Percentiles rank a stretch among this genome's conserved stretches.
Evolutionary conservation across 2,797 vertebrate genomes (phyloP).

Genomic region (Acanthiza pusilla): DNA sequence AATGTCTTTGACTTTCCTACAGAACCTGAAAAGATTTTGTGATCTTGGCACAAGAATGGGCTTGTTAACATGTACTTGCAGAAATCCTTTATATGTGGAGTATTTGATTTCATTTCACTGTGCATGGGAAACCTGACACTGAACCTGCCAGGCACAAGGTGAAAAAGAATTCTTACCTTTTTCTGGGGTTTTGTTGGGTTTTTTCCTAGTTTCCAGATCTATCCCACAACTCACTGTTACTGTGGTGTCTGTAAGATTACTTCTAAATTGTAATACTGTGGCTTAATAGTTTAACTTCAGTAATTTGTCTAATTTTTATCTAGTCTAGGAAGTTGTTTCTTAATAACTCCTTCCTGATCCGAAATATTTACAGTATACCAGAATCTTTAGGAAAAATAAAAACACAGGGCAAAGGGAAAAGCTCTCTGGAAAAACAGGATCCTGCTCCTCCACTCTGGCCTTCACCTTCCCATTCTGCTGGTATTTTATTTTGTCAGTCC

Average conservation of each 20-base stretch:
- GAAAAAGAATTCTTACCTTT: not conserved
- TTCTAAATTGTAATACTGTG: not conserved
- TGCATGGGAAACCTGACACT: not conserved
- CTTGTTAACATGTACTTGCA: not conserved
- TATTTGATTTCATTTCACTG: not conserved
- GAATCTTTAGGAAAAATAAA: not conserved
- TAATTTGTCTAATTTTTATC: not conserved
- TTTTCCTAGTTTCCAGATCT: not conserved
- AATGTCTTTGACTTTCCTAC: not conserved
- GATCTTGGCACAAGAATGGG: not conserved
- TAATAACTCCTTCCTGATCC: not conserved
- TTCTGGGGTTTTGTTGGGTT: accelerated
- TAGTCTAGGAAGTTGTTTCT: not conserved
- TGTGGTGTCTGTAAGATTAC: not conserved
- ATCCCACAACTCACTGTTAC: not conserved
- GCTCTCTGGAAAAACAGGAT: not conserved
- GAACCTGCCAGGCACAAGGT: not conserved
- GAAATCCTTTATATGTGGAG: accelerated
- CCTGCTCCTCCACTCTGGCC: not conserved
- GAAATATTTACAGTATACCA: not conserved
- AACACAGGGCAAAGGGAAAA: not conserved
- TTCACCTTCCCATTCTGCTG: not conserved
- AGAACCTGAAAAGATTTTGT: not conserved
- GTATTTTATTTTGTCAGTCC: accelerated
- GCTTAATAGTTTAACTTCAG: not conserved